phyloP scores from a whole-genome alignment of 1,140 invertebrate genomes.

The Thereuonema tuberculata region DNA sequence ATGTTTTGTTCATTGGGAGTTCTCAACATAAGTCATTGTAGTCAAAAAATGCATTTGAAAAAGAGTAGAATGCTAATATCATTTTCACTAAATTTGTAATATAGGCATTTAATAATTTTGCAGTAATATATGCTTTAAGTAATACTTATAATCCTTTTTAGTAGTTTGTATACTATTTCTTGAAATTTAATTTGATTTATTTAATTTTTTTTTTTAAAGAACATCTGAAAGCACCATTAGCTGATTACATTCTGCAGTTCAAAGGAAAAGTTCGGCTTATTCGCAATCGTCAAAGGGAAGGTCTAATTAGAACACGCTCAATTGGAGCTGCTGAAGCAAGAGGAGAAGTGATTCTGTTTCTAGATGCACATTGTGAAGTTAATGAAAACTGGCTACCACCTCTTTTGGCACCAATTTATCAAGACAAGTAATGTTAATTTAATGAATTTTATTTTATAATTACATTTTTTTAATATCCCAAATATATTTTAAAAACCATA shows the following conservation, averaged over 20 bases:
- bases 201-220: slow-evolving; percentile 39
- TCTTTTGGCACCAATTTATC: slow-evolving; percentile 80
- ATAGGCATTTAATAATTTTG: too few relatives aligned
- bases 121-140: too few relatives aligned
- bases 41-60: too few relatives aligned
- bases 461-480: too few relatives aligned
- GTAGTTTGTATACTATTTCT: too few relatives aligned
- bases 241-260: slow-evolving; percentile 77
- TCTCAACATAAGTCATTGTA: too few relatives aligned
- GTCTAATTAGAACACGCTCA: slow-evolving; percentile 79
- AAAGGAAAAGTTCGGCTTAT: slow-evolving; percentile 75
- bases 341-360: slow-evolving; percentile 93
- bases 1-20: too few relatives aligned
- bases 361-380: slow-evolving; percentile 79
- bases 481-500: too few relatives aligned
- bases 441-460: too few relatives aligned
- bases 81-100: too few relatives aligned
- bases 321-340: slow-evolving; percentile 81
- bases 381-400: slow-evolving; percentile 95
- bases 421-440: slow-evolving; percentile 49
- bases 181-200: not conserved
- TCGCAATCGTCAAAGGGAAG: slow-evolving; percentile 72
- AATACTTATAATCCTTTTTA: too few relatives aligned
- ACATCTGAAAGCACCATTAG: slow-evolving; percentile 72
- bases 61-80: too few relatives aligned